These are phyloP conservation scores for Lasiurus borealis DNA, from an alignment of 2,113 vertebrate genomes.

Conservation along the genomic window DNA sequence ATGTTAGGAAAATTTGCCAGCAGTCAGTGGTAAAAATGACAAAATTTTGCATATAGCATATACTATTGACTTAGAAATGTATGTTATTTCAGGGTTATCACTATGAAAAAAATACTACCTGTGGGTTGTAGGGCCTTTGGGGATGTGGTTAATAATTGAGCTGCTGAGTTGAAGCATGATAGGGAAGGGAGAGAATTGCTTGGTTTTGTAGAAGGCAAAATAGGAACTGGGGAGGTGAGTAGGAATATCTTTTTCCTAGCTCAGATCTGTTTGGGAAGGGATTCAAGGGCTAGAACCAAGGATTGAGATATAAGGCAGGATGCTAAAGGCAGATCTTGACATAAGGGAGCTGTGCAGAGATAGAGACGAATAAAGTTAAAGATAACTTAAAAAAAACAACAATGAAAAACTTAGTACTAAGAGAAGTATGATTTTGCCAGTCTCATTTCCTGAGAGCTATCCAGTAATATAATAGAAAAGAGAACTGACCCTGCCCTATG, in stretches of 20 bases:
- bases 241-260: background rate
- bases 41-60: background rate
- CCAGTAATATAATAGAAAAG: background rate
- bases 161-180: background rate
- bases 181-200: background rate
- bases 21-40: background rate
- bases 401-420: background rate
- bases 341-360: background rate
- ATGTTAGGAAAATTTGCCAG: constrained; percentile 28
- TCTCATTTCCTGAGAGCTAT: background rate
- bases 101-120: background rate
- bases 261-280: background rate
- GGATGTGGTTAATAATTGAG: background rate
- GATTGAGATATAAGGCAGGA: background rate
- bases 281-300: background rate
- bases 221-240: background rate
- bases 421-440: background rate
- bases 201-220: constrained; percentile 9
- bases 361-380: background rate
- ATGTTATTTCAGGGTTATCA: background rate
- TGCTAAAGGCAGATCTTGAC: background rate
- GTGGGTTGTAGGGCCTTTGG: background rate
- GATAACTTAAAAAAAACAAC: background rate
- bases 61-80: background rate
- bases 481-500: background rate